phyloP scores from a whole-genome alignment of 2,113 vertebrate species.

The Spermophilus dauricus region DNA sequence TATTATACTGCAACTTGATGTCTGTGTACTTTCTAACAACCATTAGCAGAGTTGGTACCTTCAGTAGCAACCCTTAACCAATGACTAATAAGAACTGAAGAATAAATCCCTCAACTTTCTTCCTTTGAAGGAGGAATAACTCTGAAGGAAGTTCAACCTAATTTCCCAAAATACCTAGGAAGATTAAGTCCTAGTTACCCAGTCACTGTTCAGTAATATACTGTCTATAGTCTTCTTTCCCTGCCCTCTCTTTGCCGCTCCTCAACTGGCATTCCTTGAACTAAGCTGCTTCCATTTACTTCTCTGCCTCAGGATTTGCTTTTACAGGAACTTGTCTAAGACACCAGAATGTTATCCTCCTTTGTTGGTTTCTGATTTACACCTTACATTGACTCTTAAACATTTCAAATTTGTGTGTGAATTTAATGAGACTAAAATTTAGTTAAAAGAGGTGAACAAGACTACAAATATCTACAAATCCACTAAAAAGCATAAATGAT shows the following conservation, averaged over 20 bases:
- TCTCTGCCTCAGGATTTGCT: not conserved
- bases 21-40: not conserved
- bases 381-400: not conserved
- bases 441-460: slow-evolving; percentile 8
- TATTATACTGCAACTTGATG: not conserved
- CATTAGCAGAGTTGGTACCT: not conserved
- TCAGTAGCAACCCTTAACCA: not conserved
- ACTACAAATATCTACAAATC: not conserved
- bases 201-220: not conserved
- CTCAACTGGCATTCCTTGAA: not conserved
- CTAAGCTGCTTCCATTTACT: not conserved
- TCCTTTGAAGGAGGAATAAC: not conserved
- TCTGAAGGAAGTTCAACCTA: not conserved
- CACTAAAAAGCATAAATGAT: not conserved
- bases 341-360: not conserved
- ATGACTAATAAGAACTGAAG: not conserved
- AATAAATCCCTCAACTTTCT: not conserved
- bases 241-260: not conserved
- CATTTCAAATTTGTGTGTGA: not conserved
- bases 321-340: not conserved
- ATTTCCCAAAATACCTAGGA: not conserved
- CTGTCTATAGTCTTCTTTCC: not conserved
- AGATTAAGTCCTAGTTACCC: not conserved
- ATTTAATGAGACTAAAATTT: not conserved
- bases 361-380: slow-evolving; percentile 16